Conservation (phyloP, 2,113 vertebrate species). For the Gavia stellata region DNA sequence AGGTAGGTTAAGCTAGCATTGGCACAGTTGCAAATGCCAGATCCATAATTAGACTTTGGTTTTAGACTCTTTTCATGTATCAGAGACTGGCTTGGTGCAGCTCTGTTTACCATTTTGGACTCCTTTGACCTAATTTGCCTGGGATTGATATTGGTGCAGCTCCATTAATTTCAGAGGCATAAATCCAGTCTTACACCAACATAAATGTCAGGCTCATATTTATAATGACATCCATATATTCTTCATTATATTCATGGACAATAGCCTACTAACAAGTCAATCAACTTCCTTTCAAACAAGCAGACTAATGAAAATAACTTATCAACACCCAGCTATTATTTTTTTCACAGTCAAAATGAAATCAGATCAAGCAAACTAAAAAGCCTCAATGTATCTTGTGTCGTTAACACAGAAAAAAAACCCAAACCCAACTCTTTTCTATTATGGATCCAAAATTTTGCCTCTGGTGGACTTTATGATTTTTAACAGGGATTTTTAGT, state of each 20-base stretch:
- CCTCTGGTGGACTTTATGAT: slow-evolving; percentile 11
- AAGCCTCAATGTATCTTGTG: background rate
- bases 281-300: background rate
- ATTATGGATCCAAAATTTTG: slow-evolving; percentile 29
- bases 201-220: background rate
- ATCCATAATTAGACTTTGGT: background rate
- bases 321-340: background rate
- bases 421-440: background rate
- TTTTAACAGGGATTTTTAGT: background rate
- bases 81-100: background rate
- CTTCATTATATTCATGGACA: background rate
- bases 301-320: background rate
- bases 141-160: background rate
- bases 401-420: background rate
- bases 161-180: background rate
- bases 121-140: background rate
- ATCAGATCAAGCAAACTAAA: background rate
- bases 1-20: background rate
- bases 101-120: background rate
- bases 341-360: background rate
- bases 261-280: slow-evolving; percentile 9
- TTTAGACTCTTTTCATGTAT: background rate
- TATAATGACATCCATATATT: background rate
- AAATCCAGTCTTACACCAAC: background rate
- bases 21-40: background rate